A percentile compares a stretch with the other conserved stretches of the same genome.
Evolutionary conservation across 2,113 vertebrate species (phyloP).

Genomic region (Geococcyx californianus): DNA sequence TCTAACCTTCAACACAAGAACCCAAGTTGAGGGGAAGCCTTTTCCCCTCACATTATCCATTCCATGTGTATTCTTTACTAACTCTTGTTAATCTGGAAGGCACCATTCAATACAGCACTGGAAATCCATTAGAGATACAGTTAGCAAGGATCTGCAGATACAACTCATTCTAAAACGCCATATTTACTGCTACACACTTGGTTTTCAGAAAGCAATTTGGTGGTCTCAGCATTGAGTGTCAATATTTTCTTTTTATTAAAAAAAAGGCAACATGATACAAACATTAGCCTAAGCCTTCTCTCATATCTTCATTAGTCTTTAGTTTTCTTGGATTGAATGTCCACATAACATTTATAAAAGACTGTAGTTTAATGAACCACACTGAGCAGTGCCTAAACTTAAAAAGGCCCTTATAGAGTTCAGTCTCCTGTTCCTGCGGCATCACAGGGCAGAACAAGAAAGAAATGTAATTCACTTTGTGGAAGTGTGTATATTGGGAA

Average conservation of each 20-base stretch:
- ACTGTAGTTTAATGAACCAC: not conserved
- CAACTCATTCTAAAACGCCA: not conserved
- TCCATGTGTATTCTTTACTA: not conserved
- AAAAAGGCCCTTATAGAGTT: not conserved
- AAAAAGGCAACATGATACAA: not conserved
- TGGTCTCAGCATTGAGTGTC: not conserved
- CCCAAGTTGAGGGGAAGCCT: not conserved
- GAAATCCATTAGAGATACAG: not conserved
- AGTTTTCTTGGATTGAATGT: not conserved
- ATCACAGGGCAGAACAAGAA: not conserved
- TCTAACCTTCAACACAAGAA: not conserved
- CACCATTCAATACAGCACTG: not conserved
- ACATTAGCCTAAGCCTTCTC: not conserved
- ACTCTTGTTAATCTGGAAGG: not conserved
- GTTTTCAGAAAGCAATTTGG: not conserved
- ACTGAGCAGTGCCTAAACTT: not conserved
- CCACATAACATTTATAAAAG: not conserved
- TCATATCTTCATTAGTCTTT: not conserved
- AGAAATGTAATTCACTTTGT: not conserved
- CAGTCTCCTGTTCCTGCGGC: not conserved
- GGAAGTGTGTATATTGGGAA: not conserved
- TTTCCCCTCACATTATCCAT: not conserved
- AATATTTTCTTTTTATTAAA: not conserved
- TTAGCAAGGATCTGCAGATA: not conserved
- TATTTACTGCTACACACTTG: not conserved